Evolutionary conservation across 2,888 invertebrate genomes (phyloP).

Genomic region (Doris montereyensis): DNA sequence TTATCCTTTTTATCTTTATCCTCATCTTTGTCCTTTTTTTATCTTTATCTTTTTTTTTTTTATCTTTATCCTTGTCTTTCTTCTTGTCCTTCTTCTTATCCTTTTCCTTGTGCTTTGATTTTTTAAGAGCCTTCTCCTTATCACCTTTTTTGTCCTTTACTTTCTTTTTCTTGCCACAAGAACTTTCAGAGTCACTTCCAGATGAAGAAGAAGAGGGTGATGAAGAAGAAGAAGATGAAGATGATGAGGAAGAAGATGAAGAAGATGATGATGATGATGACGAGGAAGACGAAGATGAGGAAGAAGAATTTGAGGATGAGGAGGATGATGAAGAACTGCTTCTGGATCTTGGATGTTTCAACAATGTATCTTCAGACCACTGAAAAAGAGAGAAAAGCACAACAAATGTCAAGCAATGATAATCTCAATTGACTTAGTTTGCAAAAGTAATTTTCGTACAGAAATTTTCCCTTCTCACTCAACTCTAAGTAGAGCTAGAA

Average conservation of each 20-base stretch:
- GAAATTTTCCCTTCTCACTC: no score
- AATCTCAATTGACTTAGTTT: no score
- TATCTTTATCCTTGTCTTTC: constrained; percentile 12
- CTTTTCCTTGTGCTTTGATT: constrained; percentile 11
- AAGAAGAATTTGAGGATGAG: not conserved
- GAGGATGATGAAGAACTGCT: not conserved
- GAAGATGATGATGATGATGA: not conserved
- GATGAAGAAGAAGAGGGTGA: constrained; percentile 21
- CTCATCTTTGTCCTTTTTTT: constrained; percentile 27
- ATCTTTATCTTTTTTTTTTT: constrained; percentile 4
- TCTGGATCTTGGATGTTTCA: no score
- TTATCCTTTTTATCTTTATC: constrained; percentile 5
- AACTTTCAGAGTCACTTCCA: not conserved
- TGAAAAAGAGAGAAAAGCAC: no score
- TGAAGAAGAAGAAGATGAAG: constrained; percentile 12
- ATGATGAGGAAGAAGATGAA: not conserved
- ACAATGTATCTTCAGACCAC: no score
- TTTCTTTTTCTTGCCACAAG: not conserved
- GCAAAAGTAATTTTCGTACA: no score
- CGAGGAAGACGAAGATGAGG: not conserved
- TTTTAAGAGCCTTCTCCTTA: constrained; percentile 14
- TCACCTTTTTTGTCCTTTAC: constrained; percentile 23
- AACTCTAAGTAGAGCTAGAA: no score
- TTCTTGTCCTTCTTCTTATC: constrained; percentile 28
- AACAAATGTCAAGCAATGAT: no score